Base-by-base conservation (phyloP, 2,113 vertebrate species). In the Taurulus bubalis region DNA sequence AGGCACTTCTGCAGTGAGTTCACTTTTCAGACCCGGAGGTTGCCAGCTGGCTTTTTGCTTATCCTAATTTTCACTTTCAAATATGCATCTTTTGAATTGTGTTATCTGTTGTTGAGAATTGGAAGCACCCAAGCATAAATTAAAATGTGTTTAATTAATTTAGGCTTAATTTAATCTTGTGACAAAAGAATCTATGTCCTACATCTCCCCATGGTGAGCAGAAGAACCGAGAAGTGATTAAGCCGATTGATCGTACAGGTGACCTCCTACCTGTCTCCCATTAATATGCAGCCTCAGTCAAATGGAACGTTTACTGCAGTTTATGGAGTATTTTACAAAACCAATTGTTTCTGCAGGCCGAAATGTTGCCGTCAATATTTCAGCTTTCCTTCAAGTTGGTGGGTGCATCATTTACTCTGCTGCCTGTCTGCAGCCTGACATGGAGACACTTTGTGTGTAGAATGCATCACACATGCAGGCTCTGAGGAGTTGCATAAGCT, bases 391-490 rank as follows among this genome's bases (percentile, higher is more conserved):
- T 30, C 40, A 68, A 69, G n/a, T 66, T 58, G 45, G 12, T 49
- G 26, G 7, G 3, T 30, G 68, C 28, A 71, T 34, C 42, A 67
- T 76, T n/a, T 40, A 62, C 63, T 53, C 22, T 26, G 5, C 45
- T 40, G n/a, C 9, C 22, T 73, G 66, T 14, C 53, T 78, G 42
- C 73, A 71, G 47, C 58, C 59, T 74, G 68, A 84, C 63, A 80
- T 51, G 68, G 55, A 51, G 18, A 82, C 82, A 68, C 68, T 53
- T 47, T 60, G n/a, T 30, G 60, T 42, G 26, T 30, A 42, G 75
- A 79, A 77, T 68, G 73, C 30, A 85, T 86, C 85, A 85, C 71
- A 85, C 89, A 45, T 45, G 42, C 42, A 84, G 53, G 75, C 51
- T 32, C 11, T 30, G 20, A 65, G 65, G 56, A 63, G 63, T 85